Percentiles rank a stretch among this genome's conserved stretches.
These are phyloP conservation scores for Dryocosmus kuriphilus DNA, from an alignment of 2,888 invertebrate species.

Conservation along the genomic window DNA sequence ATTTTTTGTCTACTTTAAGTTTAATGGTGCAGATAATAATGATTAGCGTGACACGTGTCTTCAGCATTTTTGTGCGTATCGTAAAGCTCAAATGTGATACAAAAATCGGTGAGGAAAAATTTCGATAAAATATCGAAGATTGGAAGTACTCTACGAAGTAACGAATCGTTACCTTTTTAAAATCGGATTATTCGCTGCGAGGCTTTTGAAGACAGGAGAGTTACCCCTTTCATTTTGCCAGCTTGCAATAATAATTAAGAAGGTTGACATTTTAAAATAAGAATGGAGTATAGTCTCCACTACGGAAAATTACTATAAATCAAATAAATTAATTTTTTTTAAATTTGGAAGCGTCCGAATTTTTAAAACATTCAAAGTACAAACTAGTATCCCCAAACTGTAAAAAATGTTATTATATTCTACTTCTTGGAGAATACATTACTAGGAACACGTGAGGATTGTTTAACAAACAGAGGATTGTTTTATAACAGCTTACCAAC, in stretches of 20 bases:
- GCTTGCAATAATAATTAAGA: constrained; percentile 58
- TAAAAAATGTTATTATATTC: not conserved
- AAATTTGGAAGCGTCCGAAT: too few relatives aligned
- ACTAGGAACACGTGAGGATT: not conserved
- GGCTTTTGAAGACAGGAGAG: constrained; percentile 66
- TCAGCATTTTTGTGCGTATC: constrained; percentile 11
- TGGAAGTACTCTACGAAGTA: constrained; percentile 44
- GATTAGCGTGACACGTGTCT: not conserved
- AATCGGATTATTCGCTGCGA: constrained; percentile 64
- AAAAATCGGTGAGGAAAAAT: constrained; percentile 44
- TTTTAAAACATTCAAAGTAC: too few relatives aligned
- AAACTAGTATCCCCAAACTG: too few relatives aligned
- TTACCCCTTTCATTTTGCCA: constrained; percentile 61
- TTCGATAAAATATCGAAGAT: too few relatives aligned
- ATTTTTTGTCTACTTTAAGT: not conserved
- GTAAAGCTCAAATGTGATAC: constrained; percentile 42
- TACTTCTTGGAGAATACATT: constrained; percentile 35
- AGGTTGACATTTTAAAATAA: constrained; percentile 16
- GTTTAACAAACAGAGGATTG: not conserved
- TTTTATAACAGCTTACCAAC: constrained; percentile 78
- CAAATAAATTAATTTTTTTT: not conserved
- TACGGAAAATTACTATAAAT: not conserved
- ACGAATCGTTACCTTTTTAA: constrained; percentile 63
- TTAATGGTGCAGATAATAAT: not conserved
- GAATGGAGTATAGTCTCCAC: constrained; percentile 39